phyloP scores from a whole-genome alignment of 1,140 invertebrate species.

The Aleiodes sp. region DNA sequence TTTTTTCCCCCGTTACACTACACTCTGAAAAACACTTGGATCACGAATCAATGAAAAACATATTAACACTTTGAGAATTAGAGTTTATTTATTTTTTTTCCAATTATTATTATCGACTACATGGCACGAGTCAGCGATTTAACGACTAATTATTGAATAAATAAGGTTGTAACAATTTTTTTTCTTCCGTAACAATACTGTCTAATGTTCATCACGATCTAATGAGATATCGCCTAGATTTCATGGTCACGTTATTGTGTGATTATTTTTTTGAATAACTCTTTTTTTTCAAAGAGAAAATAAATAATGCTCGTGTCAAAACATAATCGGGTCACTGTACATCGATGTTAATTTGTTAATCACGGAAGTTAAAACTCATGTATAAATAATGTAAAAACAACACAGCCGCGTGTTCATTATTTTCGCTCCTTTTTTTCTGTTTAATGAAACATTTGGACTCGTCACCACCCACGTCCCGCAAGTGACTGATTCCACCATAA shows the following conservation, averaged over 20 bases:
- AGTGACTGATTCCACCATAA: conserved; percentile 65
- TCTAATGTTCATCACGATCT: no score
- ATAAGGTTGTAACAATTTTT: no score
- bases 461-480: conserved; percentile 64
- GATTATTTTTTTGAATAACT: not conserved
- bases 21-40: not conserved
- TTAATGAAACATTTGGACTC: conserved; percentile 45
- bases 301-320: not conserved
- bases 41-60: not conserved
- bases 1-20: not conserved
- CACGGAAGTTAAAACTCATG: not conserved
- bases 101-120: no score
- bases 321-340: not conserved
- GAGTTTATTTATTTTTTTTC: not conserved
- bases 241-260: no score
- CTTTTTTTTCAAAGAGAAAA: not conserved
- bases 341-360: not conserved
- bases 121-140: no score
- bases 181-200: no score
- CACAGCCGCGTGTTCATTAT: not conserved
- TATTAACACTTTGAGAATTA: not conserved
- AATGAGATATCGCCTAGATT: no score
- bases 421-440: no score
- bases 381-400: not conserved
- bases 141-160: no score